Percentiles rank a stretch among this genome's conserved stretches.
Evolutionary conservation across 2,113 vertebrate genomes (phyloP).

Genomic region (Catagonus wagneri): DNA sequence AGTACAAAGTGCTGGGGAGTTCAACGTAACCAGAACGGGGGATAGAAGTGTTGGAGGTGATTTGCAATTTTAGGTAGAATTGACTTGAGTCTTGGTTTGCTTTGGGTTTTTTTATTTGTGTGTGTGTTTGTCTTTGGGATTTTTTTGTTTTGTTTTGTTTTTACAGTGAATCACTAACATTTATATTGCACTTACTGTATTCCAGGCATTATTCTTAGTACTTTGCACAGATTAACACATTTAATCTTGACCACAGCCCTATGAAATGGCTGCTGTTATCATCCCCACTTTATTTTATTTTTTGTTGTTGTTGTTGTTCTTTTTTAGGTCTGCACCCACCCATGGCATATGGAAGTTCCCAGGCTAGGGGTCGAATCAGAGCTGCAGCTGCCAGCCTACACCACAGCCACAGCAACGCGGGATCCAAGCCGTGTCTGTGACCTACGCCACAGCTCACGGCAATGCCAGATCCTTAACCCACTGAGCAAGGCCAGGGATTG

Average conservation of each 20-base stretch:
- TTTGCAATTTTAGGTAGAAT: not conserved
- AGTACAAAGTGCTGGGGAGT: not conserved
- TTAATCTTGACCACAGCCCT: not conserved
- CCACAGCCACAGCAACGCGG: too few species aligned
- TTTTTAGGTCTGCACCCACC: too few species aligned
- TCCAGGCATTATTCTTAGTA: not conserved
- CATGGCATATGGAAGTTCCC: too few species aligned
- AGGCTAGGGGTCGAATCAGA: too few species aligned
- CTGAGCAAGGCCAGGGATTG: too few species aligned
- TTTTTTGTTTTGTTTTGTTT: too few species aligned
- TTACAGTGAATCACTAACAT: not conserved
- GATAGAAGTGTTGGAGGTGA: not conserved
- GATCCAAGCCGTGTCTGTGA: too few species aligned
- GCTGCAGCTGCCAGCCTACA: too few species aligned
- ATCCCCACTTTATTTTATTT: not conserved
- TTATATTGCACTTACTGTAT: not conserved
- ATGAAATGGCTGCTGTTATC: rapidly evolving
- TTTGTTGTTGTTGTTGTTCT: too few species aligned
- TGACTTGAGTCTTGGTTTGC: not conserved
- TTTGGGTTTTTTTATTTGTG: not conserved
- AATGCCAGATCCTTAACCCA: too few species aligned
- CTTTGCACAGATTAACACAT: not conserved
- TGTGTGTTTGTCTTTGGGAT: not conserved
- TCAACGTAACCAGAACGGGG: not conserved
- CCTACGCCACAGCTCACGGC: too few species aligned